phyloP scores from a whole-genome alignment of 2,113 vertebrate genomes.

The Ochotona princeps region DNA sequence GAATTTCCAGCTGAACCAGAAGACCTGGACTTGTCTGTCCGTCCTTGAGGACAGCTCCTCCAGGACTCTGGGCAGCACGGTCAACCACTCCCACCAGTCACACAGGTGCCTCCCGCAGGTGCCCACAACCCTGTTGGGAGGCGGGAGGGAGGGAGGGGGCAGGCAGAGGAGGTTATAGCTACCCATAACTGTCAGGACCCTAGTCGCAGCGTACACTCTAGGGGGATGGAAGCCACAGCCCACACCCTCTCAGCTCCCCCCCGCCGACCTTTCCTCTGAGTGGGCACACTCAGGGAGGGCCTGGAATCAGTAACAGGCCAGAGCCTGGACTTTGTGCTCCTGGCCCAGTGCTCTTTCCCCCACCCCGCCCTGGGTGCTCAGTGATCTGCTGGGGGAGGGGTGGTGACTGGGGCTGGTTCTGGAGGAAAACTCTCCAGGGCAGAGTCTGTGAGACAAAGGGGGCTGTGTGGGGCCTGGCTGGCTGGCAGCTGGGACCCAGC shows the following conservation, averaged over 20 bases:
- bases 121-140: neutral
- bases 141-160: too few species aligned
- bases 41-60: slow-evolving; percentile 46
- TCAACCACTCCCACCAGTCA: neutral
- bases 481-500: neutral
- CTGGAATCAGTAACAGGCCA: neutral
- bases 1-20: slow-evolving; percentile 80
- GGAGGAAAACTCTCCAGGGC: neutral
- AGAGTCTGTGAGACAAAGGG: neutral
- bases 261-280: neutral
- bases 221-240: neutral
- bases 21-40: slow-evolving; percentile 18
- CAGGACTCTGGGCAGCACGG: slow-evolving; percentile 25
- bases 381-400: neutral
- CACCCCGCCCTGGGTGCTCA: neutral
- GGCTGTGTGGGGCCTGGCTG: neutral
- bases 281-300: neutral
- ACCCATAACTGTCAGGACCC: neutral
- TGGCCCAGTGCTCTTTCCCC: slow-evolving; percentile 24
- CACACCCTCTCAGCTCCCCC: neutral
- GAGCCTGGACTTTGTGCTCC: neutral
- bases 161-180: neutral
- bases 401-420: neutral
- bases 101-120: neutral
- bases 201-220: neutral